Conservation (phyloP, 2,888 invertebrate species). For the Metopia argyrocephala region DNA sequence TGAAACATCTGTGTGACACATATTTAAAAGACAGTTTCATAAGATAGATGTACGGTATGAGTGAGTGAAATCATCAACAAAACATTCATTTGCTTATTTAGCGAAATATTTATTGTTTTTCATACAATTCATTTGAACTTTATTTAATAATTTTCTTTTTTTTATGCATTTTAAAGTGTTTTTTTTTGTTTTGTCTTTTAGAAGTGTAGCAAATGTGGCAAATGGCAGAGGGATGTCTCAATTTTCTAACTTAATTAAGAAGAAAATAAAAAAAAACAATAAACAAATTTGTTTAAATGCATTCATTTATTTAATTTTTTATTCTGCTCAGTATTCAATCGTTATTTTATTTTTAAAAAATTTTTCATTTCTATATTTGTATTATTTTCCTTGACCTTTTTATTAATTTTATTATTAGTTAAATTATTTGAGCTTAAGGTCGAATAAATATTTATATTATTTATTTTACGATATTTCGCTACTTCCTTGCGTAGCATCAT, state of each 20-base stretch:
- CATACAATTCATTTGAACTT: constrained; percentile 45
- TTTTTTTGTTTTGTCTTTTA: constrained; percentile 24
- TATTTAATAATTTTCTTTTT: constrained; percentile 42
- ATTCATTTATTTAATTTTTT: constrained; percentile 7
- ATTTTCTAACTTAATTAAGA: constrained; percentile 57
- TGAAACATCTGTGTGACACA: constrained; percentile 56
- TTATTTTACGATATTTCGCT: too few species aligned
- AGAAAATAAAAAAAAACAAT: too few species aligned
- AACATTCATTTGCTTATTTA: neutral
- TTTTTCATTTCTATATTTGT: too few species aligned
- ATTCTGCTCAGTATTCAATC: constrained; percentile 23
- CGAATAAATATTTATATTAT: too few species aligned
- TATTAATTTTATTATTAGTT: too few species aligned
- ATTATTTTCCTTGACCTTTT: too few species aligned
- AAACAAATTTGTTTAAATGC: too few species aligned
- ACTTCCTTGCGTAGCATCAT: too few species aligned
- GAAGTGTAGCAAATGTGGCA: constrained; percentile 57
- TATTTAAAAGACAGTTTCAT: constrained; percentile 16
- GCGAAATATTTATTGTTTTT: constrained; percentile 27
- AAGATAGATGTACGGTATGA: neutral
- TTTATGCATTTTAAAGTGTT: neutral
- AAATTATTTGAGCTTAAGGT: too few species aligned
- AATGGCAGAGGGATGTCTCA: constrained; percentile 42
- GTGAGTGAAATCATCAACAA: neutral
- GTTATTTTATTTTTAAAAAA: constrained; percentile 19